Conservation (phyloP, 2,113 vertebrate genomes). For the Salvelinus sp. region DNA sequence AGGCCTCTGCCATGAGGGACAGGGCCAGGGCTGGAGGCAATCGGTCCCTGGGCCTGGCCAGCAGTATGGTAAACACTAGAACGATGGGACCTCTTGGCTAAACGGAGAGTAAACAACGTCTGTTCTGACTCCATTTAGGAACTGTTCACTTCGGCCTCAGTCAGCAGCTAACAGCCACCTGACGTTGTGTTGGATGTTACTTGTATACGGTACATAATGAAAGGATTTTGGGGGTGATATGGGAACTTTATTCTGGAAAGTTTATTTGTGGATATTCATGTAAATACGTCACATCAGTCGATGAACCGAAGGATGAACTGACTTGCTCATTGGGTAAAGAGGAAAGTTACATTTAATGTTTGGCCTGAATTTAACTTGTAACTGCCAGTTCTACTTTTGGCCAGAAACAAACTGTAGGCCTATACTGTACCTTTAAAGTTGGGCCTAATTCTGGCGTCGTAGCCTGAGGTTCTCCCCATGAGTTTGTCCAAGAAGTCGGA, state of each 20-base stretch:
- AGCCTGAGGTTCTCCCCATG: constrained; percentile 96
- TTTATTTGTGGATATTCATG: too few species aligned
- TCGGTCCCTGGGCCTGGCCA: background rate
- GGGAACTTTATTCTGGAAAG: too few species aligned
- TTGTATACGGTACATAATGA: too few species aligned
- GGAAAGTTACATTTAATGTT: too few species aligned
- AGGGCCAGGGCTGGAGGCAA: background rate
- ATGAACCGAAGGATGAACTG: too few species aligned
- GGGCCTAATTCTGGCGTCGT: constrained; percentile 95
- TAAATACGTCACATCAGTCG: too few species aligned
- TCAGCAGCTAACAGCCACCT: background rate
- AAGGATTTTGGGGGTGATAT: too few species aligned
- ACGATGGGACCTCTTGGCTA: background rate
- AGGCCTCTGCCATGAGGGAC: background rate
- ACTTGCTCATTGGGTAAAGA: too few species aligned
- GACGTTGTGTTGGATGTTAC: background rate
- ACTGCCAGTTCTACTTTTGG: background rate
- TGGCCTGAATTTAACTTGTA: background rate
- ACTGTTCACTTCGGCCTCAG: background rate
- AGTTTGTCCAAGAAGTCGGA: constrained; percentile 97
- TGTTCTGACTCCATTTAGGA: background rate
- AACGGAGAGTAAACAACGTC: background rate
- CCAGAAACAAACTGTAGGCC: too few species aligned
- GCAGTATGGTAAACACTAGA: background rate
- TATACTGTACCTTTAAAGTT: constrained; percentile 92